Conservation (phyloP, 37 sponge, comb jelly and placozoan genomes). For the Diacarnus erythraeanus region DNA sequence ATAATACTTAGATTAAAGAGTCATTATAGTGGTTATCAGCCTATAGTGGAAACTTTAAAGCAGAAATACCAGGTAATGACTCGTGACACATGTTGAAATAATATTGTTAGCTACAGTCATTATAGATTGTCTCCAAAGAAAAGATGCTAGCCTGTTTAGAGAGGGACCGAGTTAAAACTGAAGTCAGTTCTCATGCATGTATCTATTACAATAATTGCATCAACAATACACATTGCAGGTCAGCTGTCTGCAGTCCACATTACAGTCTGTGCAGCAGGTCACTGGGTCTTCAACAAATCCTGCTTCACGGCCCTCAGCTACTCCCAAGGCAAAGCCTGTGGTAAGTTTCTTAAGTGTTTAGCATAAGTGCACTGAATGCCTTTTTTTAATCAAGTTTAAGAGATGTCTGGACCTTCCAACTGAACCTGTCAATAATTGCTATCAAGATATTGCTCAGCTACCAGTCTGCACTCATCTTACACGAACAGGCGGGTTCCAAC, state of each 20-base stretch:
- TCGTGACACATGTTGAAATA: background rate
- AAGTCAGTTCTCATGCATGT: constrained; percentile 26
- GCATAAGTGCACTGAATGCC: background rate
- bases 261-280: constrained; percentile 48
- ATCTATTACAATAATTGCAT: too few relatives aligned
- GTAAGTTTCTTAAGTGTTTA: background rate
- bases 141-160: constrained; percentile 85
- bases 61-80: constrained; percentile 71
- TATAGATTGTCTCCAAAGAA: constrained; percentile 68
- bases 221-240: too few relatives aligned
- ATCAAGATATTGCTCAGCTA: constrained; percentile 11
- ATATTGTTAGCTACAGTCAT: background rate
- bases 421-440: constrained; percentile 53
- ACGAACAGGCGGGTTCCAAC: constrained; percentile 71
- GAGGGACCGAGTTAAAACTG: constrained; percentile 73
- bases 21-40: constrained; percentile 74
- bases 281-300: background rate
- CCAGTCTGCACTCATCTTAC: constrained; percentile 75
- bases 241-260: constrained; percentile 68
- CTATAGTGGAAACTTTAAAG: constrained; percentile 62
- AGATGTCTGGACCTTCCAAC: constrained; percentile 39
- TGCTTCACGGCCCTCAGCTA: constrained; percentile 1
- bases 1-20: constrained; percentile 57
- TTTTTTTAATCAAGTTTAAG: background rate
- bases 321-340: background rate